Percentiles rank a stretch among this genome's conserved stretches.
phyloP scores from a whole-genome alignment of 2,113 vertebrate genomes.

The Lasiurus borealis region DNA sequence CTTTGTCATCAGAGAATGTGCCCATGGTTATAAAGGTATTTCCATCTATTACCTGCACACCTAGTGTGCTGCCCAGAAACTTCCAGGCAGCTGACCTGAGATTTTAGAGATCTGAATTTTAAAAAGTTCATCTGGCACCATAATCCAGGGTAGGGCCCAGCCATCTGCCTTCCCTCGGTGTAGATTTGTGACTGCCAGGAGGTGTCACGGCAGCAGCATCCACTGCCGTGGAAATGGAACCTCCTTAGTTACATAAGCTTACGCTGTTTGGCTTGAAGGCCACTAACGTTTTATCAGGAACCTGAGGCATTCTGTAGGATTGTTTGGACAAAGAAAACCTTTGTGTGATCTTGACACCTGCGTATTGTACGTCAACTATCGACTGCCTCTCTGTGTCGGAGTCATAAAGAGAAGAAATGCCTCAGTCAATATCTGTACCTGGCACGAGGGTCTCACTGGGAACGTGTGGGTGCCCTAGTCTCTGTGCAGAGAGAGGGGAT shows the following conservation, averaged over 20 bases:
- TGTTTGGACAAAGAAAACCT: neutral
- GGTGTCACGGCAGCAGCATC: neutral
- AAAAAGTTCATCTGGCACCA: neutral
- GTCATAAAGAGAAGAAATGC: neutral
- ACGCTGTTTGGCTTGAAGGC: neutral
- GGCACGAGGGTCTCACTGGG: neutral
- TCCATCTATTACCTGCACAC: neutral
- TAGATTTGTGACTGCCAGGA: neutral
- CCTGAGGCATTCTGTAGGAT: neutral
- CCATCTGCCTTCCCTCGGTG: neutral
- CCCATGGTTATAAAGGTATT: neutral
- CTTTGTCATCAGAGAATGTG: neutral
- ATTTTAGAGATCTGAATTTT: neutral
- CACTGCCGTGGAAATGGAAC: neutral
- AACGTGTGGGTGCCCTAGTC: neutral
- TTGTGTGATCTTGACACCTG: neutral
- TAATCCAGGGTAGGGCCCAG: neutral
- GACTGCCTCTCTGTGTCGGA: neutral
- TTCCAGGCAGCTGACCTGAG: conserved; percentile 3
- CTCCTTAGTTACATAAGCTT: neutral
- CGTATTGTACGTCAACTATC: neutral
- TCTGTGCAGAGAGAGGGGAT: neutral
- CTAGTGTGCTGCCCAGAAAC: neutral
- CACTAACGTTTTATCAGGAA: neutral
- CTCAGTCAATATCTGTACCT: neutral